These are phyloP conservation scores for Habropoda laboriosa DNA, from an alignment of 1,140 invertebrate genomes.

Conservation along the genomic window DNA sequence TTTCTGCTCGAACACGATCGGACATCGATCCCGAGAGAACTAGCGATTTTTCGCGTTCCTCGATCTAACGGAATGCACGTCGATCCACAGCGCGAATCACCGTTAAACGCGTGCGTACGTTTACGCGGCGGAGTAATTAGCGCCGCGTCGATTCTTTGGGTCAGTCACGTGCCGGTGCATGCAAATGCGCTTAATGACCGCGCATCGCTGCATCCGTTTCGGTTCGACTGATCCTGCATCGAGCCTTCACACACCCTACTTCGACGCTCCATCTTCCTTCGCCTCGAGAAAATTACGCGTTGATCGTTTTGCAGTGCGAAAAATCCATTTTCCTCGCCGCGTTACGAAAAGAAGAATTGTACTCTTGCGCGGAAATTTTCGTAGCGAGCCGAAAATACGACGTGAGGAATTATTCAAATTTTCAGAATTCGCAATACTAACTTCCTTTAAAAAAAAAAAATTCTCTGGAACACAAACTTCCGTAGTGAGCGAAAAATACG, in stretches of 20 bases:
- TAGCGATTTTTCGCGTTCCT: conserved; percentile 38
- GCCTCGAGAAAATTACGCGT: too few species aligned
- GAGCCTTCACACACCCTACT: neutral
- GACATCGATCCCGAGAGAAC: conserved; percentile 15
- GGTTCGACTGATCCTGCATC: neutral
- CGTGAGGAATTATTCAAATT: too few species aligned
- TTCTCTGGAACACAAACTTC: too few species aligned
- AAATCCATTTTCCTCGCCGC: too few species aligned
- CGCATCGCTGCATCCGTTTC: neutral
- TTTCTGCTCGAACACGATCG: neutral
- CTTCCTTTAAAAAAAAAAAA: too few species aligned
- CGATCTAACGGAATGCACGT: conserved; percentile 48
- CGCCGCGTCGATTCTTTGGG: conserved; percentile 28
- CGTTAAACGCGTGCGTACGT: conserved; percentile 52
- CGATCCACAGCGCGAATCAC: conserved; percentile 47
- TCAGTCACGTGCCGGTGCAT: conserved; percentile 24
- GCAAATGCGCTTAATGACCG: neutral
- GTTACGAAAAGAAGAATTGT: too few species aligned
- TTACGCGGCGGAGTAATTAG: conserved; percentile 51
- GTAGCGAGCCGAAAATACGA: too few species aligned
- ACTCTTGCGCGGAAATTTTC: too few species aligned
- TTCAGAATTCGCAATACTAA: too few species aligned
- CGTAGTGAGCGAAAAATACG: too few species aligned
- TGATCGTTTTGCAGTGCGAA: too few species aligned
- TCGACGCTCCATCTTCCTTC: too few species aligned